Base-by-base conservation (phyloP, 2,888 invertebrate genomes). In the Phaonia tiefii region DNA sequence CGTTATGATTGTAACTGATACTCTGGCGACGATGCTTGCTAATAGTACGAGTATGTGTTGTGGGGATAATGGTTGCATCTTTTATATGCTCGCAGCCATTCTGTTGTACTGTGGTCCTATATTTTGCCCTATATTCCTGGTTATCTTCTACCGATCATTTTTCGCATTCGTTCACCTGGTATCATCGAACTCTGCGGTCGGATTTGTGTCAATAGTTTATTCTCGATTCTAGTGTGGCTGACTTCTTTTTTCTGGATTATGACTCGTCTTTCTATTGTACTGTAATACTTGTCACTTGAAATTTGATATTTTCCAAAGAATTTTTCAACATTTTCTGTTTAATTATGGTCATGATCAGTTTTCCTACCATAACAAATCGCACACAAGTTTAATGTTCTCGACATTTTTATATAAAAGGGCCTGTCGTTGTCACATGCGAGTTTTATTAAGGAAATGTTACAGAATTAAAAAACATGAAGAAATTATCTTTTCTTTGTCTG, bases 1-100 rank as follows among this genome's bases (percentile, higher is more conserved):
- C 54, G 54, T 67, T 65, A 26, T 1, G 15, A 46, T 46, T 25
- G 65, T 65, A 65, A 65, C 26, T 65, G 65, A 65, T 65, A 44
- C n/a, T 46, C 22, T 46, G 26, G 54, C 5, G 44, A 5, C 31
- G n/a, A n/a, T 22, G 15, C 20, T 44, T 44, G 63, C 20, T 37
- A 17, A 17, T 15, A n/a, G n/a, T n/a, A 4, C 46, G n/a, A n/a
- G n/a, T 46, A 1, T 60, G 17, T n/a, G 46, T n/a, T 2, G 7
- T 17, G 2, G 49, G 17, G 49, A 13, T 2, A 10, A 22, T 25
- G 54, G 11, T 2, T 54, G 25, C 1, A 10, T 65, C 46, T 20
- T 4, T 51, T 20, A 67, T 37, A 37, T 67, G 51, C 37, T 39
- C 51, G 31, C 31, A 31, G 31, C 3, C 31, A 31, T 31, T 31